phyloP scores from a whole-genome alignment of 1,140 invertebrate species.

The Drosophila grimshawi region DNA sequence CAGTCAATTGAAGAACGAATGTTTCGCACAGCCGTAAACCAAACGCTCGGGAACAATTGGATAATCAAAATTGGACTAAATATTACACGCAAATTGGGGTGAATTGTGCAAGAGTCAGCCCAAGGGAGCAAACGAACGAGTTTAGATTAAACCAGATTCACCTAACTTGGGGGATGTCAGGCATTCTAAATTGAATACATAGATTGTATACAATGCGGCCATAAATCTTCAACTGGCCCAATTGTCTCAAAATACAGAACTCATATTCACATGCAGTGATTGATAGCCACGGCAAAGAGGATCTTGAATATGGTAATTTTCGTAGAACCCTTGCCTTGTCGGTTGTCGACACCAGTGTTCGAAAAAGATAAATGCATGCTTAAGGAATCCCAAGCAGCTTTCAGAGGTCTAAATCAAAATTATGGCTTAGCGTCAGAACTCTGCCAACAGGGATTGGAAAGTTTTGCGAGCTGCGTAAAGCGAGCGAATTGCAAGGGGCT shows the following conservation, averaged over 20 bases:
- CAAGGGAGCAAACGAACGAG: background rate
- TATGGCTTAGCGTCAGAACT: constrained; percentile 50
- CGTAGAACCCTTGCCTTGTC: constrained; percentile 19
- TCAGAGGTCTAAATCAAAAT: constrained; percentile 54
- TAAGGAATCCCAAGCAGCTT: constrained; percentile 52
- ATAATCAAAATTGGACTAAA: background rate
- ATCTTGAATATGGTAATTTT: constrained; percentile 40
- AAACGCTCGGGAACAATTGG: background rate
- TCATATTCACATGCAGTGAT: constrained; percentile 45
- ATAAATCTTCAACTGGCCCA: constrained; percentile 42
- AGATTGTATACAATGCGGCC: constrained; percentile 7
- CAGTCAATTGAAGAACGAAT: constrained; percentile 14
- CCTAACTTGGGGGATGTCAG: constrained; percentile 2
- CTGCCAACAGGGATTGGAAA: constrained; percentile 47
- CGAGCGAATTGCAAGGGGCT: background rate
- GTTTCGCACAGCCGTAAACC: background rate
- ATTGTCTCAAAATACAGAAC: constrained; percentile 43
- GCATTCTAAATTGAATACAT: constrained; percentile 26
- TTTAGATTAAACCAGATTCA: constrained; percentile 12
- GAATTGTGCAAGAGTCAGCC: background rate
- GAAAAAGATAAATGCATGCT: constrained; percentile 55
- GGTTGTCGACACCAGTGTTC: constrained; percentile 35
- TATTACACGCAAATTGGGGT: background rate
- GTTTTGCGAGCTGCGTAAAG: background rate
- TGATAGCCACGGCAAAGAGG: constrained; percentile 33